Evolutionary conservation across 2,113 vertebrate genomes (phyloP), one percentile per base, ranked within the genome.

Genomic region (Melanerpes aurifrons): DNA sequence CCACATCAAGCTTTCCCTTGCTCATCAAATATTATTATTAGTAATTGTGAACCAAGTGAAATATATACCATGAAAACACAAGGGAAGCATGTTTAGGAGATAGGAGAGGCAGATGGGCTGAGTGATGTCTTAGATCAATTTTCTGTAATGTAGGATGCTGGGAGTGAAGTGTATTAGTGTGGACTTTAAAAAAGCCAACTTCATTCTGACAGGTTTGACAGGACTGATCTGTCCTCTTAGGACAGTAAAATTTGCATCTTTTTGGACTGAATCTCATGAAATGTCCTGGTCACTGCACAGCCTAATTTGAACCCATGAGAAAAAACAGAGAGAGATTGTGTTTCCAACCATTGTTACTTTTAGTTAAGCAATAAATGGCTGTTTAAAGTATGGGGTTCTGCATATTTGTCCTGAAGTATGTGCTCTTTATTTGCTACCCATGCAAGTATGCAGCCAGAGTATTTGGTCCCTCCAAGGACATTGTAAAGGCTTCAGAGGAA

Each of bases 311-410:
- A 77, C 40, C 10, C 5, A 1, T 68, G 63, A 73, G 76, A 37
- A 18, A 89, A 81, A 90, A 21, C 6, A 68, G 73, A 82, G 69
- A 79, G 15, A 31, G 28, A 35, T 61, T 79, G 17, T n/a, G 8
- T 92, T 89, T 93, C 78, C 78, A 93, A 67, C 12, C 56, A 32
- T 26, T 77, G 47, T 86, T 90, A 72, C 91, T 89, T 94, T 95
- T 94, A 92, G 56, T 87, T 82, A 93, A 82, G 53, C 84, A 74
- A 82, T 81, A 94, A 92, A 91, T 82, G 84, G 20, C 35, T 82
- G n/a, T 92, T 93, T 70, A 63, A 90, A 94, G 47, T 59, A 84
- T 20, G 13, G 25, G 21, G 25, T 70, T 96, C 71, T 0, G 0
- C 56, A 59, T 91, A 91, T 91, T 92, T 21, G 20, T 80, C 3